These are phyloP conservation scores for Vimba vimba DNA, from an alignment of 2,113 vertebrate genomes.

Conservation along the genomic window DNA sequence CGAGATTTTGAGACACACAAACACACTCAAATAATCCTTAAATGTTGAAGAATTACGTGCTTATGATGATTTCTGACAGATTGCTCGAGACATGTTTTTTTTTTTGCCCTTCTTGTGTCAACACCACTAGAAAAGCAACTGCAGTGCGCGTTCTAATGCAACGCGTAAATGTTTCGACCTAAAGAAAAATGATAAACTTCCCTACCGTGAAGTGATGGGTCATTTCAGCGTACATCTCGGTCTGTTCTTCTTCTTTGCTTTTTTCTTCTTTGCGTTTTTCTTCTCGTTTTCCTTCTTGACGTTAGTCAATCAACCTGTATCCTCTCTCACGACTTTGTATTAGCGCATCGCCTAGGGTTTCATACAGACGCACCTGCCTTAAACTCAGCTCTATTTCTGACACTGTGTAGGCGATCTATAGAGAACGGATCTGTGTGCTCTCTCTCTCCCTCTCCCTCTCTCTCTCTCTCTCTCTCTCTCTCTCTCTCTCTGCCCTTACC, in stretches of 20 bases:
- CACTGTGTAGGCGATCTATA: slow-evolving; percentile 59
- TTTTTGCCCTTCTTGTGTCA: neutral
- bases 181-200: slow-evolving; percentile 51
- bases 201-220: slow-evolving; percentile 55
- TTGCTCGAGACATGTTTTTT: neutral
- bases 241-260: slow-evolving; percentile 28
- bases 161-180: neutral
- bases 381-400: slow-evolving; percentile 59
- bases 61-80: neutral
- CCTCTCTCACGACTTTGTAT: slow-evolving; percentile 28
- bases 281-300: slow-evolving; percentile 1
- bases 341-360: slow-evolving; percentile 37
- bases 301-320: slow-evolving; percentile 46
- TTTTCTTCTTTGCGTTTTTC: neutral
- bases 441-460: no score
- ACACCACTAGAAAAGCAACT: slow-evolving; percentile 6
- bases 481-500: neutral
- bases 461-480: slow-evolving; percentile 16
- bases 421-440: slow-evolving; percentile 56
- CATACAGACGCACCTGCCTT: slow-evolving; percentile 43
- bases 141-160: neutral
- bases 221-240: slow-evolving; percentile 38
- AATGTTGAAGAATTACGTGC: neutral
- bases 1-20: neutral
- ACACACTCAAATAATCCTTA: neutral